Percentiles rank a stretch among this genome's conserved stretches.
Evolutionary conservation across 2,797 vertebrate genomes (phyloP).

Genomic region (Chelidonichthys spinosus): DNA sequence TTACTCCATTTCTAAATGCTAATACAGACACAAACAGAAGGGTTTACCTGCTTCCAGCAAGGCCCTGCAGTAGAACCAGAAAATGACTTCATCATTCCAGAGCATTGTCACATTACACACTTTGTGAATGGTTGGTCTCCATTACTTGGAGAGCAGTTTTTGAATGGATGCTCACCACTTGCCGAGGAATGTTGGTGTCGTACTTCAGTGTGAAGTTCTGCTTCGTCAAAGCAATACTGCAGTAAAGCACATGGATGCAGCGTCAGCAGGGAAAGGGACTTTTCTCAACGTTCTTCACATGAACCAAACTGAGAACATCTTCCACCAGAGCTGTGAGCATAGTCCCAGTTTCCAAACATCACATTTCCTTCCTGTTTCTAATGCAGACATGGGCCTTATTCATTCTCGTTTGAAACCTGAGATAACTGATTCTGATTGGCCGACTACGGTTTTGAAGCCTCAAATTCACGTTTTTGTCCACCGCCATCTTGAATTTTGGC

Average conservation of each 20-base stretch:
- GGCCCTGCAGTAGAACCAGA: constrained; percentile 76
- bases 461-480: no score
- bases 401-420: no score
- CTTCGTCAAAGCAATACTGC: constrained; percentile 87
- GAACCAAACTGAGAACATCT: no score
- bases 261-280: no score
- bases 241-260: neutral
- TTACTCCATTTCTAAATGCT: fast-evolving
- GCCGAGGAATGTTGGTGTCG: constrained; percentile 89
- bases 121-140: neutral
- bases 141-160: neutral
- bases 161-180: constrained; percentile 82
- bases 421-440: no score
- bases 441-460: no score
- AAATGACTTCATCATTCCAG: constrained; percentile 13
- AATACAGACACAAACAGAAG: neutral
- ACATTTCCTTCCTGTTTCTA: no score
- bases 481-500: no score
- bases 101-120: neutral
- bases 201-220: constrained; percentile 90
- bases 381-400: no score
- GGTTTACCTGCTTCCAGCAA: constrained; percentile 88
- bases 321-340: no score
- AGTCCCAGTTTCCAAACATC: no score
- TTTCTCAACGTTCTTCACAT: no score